Evolutionary conservation across 2,888 invertebrate genomes (phyloP).

Genomic region (Petrolisthes manimaculis): DNA sequence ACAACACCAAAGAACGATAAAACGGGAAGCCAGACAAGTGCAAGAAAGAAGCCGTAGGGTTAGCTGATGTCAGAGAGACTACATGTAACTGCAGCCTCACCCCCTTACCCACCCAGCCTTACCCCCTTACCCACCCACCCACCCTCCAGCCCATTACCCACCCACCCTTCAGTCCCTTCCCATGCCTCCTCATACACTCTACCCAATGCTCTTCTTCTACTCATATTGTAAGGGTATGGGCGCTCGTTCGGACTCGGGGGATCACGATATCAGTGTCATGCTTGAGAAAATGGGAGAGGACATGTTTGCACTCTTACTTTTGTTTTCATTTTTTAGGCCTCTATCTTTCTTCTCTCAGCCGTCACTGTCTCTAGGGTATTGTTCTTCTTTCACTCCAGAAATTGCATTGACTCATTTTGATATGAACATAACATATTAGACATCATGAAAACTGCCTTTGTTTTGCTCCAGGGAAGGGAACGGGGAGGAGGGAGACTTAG

Average conservation of each 20-base stretch:
- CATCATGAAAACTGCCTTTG: too few relatives aligned
- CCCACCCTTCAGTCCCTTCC: not conserved
- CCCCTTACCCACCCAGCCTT: not conserved
- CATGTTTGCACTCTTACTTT: too few relatives aligned
- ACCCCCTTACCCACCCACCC: not conserved
- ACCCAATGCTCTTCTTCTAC: not conserved
- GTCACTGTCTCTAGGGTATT: too few relatives aligned
- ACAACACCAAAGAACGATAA: not conserved
- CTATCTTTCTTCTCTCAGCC: not conserved
- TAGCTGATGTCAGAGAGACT: constrained; percentile 20
- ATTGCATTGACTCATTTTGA: too few relatives aligned
- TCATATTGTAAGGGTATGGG: not conserved
- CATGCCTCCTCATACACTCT: not conserved
- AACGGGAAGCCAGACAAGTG: constrained; percentile 6
- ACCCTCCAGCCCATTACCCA: not conserved
- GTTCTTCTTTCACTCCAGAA: too few relatives aligned
- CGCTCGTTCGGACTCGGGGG: too few relatives aligned
- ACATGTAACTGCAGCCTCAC: not conserved
- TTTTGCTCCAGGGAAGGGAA: not conserved
- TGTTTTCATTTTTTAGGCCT: not conserved
- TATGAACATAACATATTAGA: too few relatives aligned
- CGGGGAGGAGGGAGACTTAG: not conserved
- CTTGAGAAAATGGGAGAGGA: too few relatives aligned
- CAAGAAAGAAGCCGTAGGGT: constrained; percentile 27
- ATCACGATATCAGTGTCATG: too few relatives aligned